phyloP scores from a whole-genome alignment of 30 jellyfish, hydroid and myxozoan genomes.

The Kudoa iwatai region DNA sequence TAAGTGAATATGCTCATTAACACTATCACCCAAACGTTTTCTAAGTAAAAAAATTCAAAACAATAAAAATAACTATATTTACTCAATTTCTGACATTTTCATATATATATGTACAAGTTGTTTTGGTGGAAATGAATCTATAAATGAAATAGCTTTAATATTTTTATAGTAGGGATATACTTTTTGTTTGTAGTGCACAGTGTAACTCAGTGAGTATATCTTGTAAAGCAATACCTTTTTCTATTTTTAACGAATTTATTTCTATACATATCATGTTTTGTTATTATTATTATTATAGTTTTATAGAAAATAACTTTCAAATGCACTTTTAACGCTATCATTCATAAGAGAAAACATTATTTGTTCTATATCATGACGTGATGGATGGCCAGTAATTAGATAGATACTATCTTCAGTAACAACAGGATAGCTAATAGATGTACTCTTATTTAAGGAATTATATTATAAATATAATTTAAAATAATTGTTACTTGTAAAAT shows the following conservation, averaged over 20 bases:
- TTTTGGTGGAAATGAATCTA: too few species aligned
- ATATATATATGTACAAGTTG: too few species aligned
- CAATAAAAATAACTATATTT: too few species aligned
- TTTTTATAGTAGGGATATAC: too few species aligned
- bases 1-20: not conserved
- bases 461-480: not conserved
- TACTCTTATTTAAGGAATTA: slow-evolving; percentile 6
- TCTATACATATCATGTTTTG: not conserved
- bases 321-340: slow-evolving; percentile 19
- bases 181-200: too few species aligned
- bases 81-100: not conserved
- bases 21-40: not conserved
- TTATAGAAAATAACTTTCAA: slow-evolving; percentile 6
- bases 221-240: slow-evolving; percentile 70
- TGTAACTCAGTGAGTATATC: slow-evolving; percentile 74
- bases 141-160: too few species aligned
- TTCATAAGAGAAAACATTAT: slow-evolving; percentile 49
- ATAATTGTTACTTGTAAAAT: slow-evolving; percentile 24
- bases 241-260: not conserved
- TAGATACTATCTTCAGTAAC: slow-evolving; percentile 38
- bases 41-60: not conserved
- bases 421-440: slow-evolving; percentile 22
- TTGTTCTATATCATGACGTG: slow-evolving; percentile 16
- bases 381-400: slow-evolving; percentile 64
- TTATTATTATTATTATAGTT: not conserved